These are phyloP conservation scores for Gambelia wislizenii DNA, from an alignment of 2,797 vertebrate species.

Conservation along the genomic window DNA sequence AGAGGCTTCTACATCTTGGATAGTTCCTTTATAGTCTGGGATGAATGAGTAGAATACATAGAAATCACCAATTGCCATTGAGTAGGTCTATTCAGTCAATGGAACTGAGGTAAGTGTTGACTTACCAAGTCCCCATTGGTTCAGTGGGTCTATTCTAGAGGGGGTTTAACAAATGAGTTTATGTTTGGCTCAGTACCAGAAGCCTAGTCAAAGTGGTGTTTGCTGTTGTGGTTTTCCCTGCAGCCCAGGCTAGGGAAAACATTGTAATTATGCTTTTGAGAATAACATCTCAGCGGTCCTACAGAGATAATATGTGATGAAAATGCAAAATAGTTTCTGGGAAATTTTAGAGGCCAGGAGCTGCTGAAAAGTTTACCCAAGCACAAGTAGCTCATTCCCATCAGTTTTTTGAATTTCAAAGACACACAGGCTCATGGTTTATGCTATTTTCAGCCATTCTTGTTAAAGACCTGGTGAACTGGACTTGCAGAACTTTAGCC, in stretches of 20 bases:
- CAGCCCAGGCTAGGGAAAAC: too few relatives aligned
- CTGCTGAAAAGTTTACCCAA: background rate
- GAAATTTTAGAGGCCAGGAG: background rate
- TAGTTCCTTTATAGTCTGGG: too few relatives aligned
- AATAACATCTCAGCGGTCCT: background rate
- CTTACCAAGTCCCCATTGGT: too few relatives aligned
- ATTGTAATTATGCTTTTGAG: background rate
- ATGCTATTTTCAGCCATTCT: background rate
- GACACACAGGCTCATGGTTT: background rate
- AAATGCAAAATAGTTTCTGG: background rate
- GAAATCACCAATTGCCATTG: too few relatives aligned
- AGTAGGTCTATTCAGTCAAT: too few relatives aligned
- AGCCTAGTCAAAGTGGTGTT: background rate
- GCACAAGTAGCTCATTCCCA: background rate
- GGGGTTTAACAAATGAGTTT: background rate
- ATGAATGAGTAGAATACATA: too few relatives aligned
- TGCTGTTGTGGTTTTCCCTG: background rate
- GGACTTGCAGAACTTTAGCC: background rate
- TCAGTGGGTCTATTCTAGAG: background rate
- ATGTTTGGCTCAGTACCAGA: background rate
- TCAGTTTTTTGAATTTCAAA: background rate
- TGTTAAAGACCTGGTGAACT: background rate
- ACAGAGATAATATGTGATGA: background rate
- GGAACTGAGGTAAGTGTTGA: too few relatives aligned
- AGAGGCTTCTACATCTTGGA: too few relatives aligned